These are phyloP conservation scores for Orycteropus afer DNA, from an alignment of 2,113 vertebrate genomes.

Conservation along the genomic window DNA sequence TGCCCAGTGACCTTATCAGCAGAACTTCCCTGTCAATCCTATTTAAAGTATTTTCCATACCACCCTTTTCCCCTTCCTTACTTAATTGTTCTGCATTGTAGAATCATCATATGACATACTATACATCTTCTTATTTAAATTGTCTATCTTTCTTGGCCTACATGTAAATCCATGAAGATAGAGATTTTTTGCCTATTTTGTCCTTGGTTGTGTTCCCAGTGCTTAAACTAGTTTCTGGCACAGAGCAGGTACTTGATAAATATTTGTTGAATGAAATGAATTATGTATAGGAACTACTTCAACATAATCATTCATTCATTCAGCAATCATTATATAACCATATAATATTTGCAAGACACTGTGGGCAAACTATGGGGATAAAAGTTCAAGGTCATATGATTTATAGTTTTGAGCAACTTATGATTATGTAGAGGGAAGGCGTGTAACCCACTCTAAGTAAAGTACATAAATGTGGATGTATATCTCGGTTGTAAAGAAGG, in stretches of 20 bases:
- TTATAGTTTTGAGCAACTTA: neutral
- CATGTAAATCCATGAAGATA: constrained; percentile 1
- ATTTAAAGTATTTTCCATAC: neutral
- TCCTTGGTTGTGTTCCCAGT: neutral
- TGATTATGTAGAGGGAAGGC: neutral
- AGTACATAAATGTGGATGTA: neutral
- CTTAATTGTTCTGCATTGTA: neutral
- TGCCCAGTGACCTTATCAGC: neutral
- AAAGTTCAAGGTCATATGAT: neutral
- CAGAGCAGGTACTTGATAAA: neutral
- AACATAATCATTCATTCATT: neutral
- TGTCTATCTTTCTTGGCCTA: neutral
- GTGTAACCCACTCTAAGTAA: neutral
- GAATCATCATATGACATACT: neutral
- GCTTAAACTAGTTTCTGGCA: neutral
- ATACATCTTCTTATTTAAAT: neutral
- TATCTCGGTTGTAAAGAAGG: neutral
- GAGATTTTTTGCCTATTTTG: neutral
- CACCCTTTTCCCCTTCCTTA: neutral
- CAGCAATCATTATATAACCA: neutral
- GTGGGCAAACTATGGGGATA: neutral
- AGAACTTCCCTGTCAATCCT: neutral
- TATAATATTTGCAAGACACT: neutral
- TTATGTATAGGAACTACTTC: neutral
- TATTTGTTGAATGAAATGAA: neutral